Evolutionary conservation across 2,888 invertebrate genomes (phyloP).

Genomic region (Abrostola triplasia): DNA sequence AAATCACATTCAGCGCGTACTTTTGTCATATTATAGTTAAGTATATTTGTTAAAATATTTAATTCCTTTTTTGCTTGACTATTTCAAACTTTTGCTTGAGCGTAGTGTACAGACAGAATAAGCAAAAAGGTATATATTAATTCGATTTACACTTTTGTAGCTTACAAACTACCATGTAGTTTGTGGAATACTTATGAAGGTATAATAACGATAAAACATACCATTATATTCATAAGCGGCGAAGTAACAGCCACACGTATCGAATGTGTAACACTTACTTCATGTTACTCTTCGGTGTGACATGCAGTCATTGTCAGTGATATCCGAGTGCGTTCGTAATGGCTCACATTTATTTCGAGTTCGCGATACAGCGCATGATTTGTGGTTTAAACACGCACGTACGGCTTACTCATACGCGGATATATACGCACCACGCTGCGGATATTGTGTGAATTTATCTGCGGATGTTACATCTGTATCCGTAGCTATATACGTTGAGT

Average conservation of each 20-base stretch:
- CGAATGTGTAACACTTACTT: background rate
- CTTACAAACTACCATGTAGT: background rate
- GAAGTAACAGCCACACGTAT: background rate
- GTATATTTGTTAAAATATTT: no score
- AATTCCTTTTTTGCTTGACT: no score
- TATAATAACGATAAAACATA: no score
- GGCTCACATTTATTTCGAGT: conserved; percentile 55
- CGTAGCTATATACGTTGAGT: background rate
- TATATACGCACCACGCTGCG: conserved; percentile 21
- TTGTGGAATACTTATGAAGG: background rate
- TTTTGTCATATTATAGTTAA: no score
- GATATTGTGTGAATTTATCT: conserved; percentile 23
- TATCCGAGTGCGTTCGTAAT: conserved; percentile 48
- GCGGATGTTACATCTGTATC: conserved; percentile 2
- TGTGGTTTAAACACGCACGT: conserved; percentile 53
- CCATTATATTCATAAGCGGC: no score
- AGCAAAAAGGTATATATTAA: no score
- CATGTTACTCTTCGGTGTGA: conserved; percentile 20
- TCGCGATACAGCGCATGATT: conserved; percentile 59
- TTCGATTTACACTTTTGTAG: no score
- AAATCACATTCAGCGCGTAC: no score
- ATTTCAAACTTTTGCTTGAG: no score
- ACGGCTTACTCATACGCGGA: conserved; percentile 34
- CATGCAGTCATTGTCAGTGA: conserved; percentile 22
- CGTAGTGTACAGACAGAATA: no score